These are phyloP conservation scores for Condylura cristata DNA, from an alignment of 2,113 vertebrate species.

Conservation along the genomic window DNA sequence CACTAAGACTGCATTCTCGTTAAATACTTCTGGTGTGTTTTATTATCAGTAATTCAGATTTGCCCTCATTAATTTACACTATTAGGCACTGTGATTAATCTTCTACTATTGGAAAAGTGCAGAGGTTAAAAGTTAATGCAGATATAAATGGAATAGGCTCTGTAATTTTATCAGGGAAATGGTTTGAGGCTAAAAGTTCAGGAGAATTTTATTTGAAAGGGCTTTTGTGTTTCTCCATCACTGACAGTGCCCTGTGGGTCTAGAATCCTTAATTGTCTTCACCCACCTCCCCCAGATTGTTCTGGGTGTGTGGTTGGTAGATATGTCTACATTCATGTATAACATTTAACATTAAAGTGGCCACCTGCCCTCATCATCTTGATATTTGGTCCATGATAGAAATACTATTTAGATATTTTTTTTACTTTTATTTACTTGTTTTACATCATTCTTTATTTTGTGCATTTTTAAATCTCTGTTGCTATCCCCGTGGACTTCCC, in stretches of 20 bases:
- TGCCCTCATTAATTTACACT: slow-evolving; percentile 24
- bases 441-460: no score
- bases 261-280: not conserved
- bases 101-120: slow-evolving; percentile 36
- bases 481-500: no score
- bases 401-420: not conserved
- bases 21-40: slow-evolving; percentile 35
- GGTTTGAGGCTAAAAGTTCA: slow-evolving; percentile 52
- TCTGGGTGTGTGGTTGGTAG: not conserved
- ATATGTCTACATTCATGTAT: not conserved
- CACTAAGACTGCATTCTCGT: not conserved
- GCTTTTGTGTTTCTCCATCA: slow-evolving; percentile 2
- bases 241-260: not conserved
- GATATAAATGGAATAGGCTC: slow-evolving; percentile 68
- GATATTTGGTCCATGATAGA: not conserved
- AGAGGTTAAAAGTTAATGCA: slow-evolving; percentile 69
- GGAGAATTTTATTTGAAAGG: slow-evolving; percentile 49
- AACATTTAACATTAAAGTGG: not conserved
- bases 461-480: no score
- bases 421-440: no score
- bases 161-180: slow-evolving; percentile 68
- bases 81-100: slow-evolving; percentile 56
- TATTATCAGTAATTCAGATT: slow-evolving; percentile 43
- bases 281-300: rapidly evolving
- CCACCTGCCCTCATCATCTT: not conserved